Conservation (phyloP, 2,888 invertebrate species). For the Mythimna albipuncta region DNA sequence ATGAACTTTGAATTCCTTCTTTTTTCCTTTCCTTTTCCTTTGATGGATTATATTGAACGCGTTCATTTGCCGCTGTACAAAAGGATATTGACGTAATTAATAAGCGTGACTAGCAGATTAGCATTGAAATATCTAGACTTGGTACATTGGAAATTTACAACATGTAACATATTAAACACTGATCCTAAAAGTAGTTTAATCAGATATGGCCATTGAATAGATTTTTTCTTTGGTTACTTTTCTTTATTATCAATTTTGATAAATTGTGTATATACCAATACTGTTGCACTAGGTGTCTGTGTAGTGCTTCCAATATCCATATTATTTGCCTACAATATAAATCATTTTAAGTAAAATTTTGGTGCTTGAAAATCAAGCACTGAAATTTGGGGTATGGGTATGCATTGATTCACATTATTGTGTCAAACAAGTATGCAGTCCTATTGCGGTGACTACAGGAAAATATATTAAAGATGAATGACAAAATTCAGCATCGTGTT, state of each 20-base stretch:
- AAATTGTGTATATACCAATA: background rate
- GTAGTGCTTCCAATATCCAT: too few species aligned
- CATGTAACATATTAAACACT: too few species aligned
- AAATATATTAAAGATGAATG: background rate
- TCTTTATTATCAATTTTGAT: too few species aligned
- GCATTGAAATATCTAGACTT: slow-evolving; percentile 1
- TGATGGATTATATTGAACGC: slow-evolving; percentile 34
- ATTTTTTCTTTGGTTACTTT: too few species aligned
- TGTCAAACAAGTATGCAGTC: background rate
- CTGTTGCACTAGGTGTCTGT: too few species aligned
- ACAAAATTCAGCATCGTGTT: slow-evolving; percentile 4
- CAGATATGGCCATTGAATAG: too few species aligned
- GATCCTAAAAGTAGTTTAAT: too few species aligned
- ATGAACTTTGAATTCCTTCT: slow-evolving; percentile 55
- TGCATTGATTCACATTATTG: too few species aligned
- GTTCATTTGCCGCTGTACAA: slow-evolving; percentile 1
- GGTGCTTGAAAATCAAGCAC: too few species aligned
- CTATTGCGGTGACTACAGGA: background rate
- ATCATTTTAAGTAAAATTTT: too few species aligned
- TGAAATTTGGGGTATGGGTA: too few species aligned
- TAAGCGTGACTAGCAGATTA: slow-evolving; percentile 10
- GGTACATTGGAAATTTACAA: background rate
- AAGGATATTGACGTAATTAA: slow-evolving; percentile 14
- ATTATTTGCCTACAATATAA: too few species aligned
- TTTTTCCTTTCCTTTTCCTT: slow-evolving; percentile 36